A percentile compares a stretch with the other conserved stretches of the same genome.
Evolutionary conservation across 2,888 invertebrate genomes (phyloP).

Genomic region (Drosophila atripex): DNA sequence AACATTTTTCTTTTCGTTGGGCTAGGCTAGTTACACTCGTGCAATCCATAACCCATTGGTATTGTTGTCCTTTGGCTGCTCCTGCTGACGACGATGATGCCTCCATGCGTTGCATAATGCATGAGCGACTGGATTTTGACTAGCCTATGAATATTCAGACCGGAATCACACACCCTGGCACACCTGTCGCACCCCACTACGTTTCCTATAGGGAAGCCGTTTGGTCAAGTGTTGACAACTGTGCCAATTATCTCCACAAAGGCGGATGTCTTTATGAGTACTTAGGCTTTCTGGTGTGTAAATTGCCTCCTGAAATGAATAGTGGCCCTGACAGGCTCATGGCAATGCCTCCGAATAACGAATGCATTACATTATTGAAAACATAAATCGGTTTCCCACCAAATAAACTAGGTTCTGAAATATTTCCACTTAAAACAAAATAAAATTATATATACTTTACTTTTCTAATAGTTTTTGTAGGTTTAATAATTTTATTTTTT

Average conservation of each 20-base stretch:
- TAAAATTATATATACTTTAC: too few relatives aligned
- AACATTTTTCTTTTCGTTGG: constrained; percentile 7
- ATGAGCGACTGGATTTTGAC: constrained; percentile 55
- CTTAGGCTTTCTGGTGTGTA: constrained; percentile 20
- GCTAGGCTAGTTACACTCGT: constrained; percentile 16
- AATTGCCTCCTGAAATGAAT: constrained; percentile 28
- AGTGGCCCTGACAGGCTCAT: neutral
- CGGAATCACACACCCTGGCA: constrained; percentile 8
- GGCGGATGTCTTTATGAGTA: constrained; percentile 43
- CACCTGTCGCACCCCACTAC: constrained; percentile 9
- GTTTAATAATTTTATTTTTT: too few relatives aligned
- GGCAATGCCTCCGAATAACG: constrained; percentile 5
- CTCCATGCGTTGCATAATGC: constrained; percentile 64
- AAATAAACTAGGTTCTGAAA: too few relatives aligned
- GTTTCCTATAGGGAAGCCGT: constrained; percentile 18
- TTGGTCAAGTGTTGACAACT: constrained; percentile 57
- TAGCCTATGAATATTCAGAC: constrained; percentile 62
- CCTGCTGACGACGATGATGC: constrained; percentile 14
- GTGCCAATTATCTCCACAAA: constrained; percentile 56
- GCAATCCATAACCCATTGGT: constrained; percentile 26
- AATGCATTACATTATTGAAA: neutral
- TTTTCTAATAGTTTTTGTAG: too few relatives aligned
- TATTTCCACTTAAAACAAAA: too few relatives aligned
- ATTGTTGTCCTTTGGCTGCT: constrained; percentile 36
- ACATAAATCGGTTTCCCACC: neutral